Evolutionary conservation across 2,797 vertebrate genomes (phyloP).

Genomic region (Podargus strigoides): DNA sequence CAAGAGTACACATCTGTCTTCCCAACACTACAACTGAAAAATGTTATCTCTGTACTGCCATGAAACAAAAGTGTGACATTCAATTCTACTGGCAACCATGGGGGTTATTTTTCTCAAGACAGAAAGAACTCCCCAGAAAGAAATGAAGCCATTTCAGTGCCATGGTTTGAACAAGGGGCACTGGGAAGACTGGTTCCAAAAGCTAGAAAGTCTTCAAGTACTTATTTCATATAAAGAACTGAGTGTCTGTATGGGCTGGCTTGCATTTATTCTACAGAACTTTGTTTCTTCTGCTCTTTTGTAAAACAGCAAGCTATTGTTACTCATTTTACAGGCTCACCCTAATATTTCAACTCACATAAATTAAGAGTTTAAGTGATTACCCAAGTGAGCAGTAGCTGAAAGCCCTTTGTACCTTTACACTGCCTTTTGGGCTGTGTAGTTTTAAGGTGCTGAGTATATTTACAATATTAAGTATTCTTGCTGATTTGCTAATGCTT

Average conservation of each 20-base stretch:
- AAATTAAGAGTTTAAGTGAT: background rate
- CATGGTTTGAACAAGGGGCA: background rate
- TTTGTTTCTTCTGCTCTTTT: background rate
- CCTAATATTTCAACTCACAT: background rate
- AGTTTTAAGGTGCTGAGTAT: fast-evolving
- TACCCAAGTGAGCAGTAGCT: background rate
- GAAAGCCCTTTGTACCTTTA: background rate
- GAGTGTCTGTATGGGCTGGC: background rate
- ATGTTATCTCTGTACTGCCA: background rate
- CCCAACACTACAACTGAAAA: background rate
- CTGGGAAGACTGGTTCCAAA: background rate
- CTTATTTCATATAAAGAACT: background rate
- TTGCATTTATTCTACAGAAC: background rate
- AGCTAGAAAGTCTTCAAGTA: background rate
- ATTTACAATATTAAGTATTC: background rate
- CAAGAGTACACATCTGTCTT: background rate
- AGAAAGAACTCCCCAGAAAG: background rate
- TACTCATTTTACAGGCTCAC: background rate
- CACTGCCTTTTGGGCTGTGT: background rate
- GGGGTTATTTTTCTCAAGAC: background rate
- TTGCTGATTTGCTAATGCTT: background rate
- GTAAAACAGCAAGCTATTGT: background rate
- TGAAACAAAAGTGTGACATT: background rate
- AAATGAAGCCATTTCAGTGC: background rate
- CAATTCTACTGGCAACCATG: background rate